phyloP scores from a whole-genome alignment of 2,113 vertebrate genomes.

The Chaetodon auriga region DNA sequence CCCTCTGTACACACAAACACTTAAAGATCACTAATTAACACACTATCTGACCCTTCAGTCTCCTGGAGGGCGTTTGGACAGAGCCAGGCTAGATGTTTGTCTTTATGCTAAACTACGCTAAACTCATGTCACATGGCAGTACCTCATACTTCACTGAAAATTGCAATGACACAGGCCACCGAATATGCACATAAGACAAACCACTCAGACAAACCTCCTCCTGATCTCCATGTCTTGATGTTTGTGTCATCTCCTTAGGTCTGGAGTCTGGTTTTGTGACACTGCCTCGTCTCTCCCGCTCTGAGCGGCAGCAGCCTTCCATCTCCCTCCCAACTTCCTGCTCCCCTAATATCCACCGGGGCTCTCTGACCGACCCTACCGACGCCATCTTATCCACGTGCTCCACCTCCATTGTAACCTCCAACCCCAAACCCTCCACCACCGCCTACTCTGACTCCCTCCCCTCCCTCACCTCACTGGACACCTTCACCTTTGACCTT shows the following conservation, averaged over 20 bases:
- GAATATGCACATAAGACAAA: background rate
- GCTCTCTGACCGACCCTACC: constrained; percentile 75
- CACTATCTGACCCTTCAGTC: too few species aligned
- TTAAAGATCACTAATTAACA: too few species aligned
- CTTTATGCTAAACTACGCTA: too few species aligned
- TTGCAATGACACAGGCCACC: background rate
- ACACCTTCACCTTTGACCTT: constrained; percentile 94
- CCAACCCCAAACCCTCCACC: constrained; percentile 46
- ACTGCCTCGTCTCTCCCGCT: constrained; percentile 90
- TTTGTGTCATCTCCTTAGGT: constrained; percentile 79
- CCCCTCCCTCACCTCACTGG: constrained; percentile 89
- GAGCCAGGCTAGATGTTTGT: too few species aligned
- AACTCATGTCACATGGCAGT: too few species aligned
- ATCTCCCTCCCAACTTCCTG: constrained; percentile 73
- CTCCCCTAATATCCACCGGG: constrained; percentile 72
- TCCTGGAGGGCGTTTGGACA: too few species aligned
- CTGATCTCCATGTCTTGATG: background rate
- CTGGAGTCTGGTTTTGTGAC: constrained; percentile 94
- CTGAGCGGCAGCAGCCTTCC: constrained; percentile 86
- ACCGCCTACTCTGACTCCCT: constrained; percentile 78
- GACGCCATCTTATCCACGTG: constrained; percentile 78
- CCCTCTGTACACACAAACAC: background rate
- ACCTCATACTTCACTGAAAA: background rate
- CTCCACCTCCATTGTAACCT: constrained; percentile 84
- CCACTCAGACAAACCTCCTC: background rate